Percentiles rank a stretch among this genome's conserved stretches.
phyloP scores from a whole-genome alignment of 1,140 invertebrate genomes.

The Sycophaga agraensis region DNA sequence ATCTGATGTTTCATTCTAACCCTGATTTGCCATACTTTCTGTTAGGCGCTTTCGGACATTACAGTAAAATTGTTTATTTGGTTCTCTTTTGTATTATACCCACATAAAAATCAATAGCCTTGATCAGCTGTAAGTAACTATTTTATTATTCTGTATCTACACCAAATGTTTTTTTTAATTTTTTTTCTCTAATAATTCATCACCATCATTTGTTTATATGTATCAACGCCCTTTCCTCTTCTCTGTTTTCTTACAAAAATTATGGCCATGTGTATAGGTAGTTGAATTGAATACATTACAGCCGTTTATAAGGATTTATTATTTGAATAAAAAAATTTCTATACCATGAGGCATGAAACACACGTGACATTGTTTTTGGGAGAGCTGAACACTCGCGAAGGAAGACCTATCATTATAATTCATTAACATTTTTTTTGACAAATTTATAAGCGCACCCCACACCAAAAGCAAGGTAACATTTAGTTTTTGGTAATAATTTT shows the following conservation, averaged over 20 bases:
- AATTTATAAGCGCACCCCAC: conserved; percentile 27
- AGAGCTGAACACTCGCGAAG: conserved; percentile 29
- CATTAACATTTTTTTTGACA: background rate
- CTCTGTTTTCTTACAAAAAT: conserved; percentile 22
- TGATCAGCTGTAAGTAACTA: no score
- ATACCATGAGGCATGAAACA: conserved; percentile 27
- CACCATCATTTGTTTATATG: conserved; percentile 14
- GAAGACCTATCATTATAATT: conserved; percentile 20
- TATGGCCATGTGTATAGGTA: conserved; percentile 22
- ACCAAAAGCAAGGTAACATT: conserved; percentile 30
- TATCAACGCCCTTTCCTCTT: conserved; percentile 3
- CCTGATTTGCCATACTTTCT: conserved; percentile 31
- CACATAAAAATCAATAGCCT: no score
- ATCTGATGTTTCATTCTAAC: conserved; percentile 19
- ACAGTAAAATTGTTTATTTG: conserved; percentile 14
- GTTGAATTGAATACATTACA: conserved; percentile 28
- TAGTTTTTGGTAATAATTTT: conserved; percentile 2
- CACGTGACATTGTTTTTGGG: conserved; percentile 21
- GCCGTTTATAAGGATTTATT: conserved; percentile 26
- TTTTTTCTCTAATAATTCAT: background rate
- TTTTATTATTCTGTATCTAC: no score
- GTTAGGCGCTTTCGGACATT: conserved; percentile 25
- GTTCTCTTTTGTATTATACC: background rate
- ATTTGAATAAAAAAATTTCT: conserved; percentile 25
- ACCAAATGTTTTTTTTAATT: background rate